These are phyloP conservation scores for Amphilophus citrinellus DNA, from an alignment of 2,113 vertebrate species.

Conservation along the genomic window DNA sequence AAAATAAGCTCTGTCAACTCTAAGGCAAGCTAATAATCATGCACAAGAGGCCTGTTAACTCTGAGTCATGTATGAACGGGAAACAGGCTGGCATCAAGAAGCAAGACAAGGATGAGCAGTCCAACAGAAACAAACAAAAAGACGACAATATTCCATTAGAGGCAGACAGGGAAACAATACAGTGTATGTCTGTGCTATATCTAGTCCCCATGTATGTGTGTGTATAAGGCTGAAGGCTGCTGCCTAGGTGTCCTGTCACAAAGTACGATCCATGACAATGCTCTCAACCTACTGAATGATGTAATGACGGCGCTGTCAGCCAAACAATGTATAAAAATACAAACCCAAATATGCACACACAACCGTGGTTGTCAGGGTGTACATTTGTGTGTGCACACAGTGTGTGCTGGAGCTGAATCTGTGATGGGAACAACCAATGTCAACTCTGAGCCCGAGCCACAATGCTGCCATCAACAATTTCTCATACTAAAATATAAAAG, in stretches of 20 bases:
- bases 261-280: slow-evolving; percentile 8
- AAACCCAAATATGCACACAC: not conserved
- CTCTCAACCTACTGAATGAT: not conserved
- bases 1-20: slow-evolving; percentile 12
- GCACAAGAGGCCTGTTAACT: not conserved
- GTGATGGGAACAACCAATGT: slow-evolving; percentile 2
- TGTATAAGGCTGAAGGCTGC: not conserved
- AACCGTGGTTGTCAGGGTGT: not conserved
- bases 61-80: slow-evolving; percentile 27
- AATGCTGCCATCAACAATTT: slow-evolving; percentile 23
- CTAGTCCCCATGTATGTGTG: not conserved
- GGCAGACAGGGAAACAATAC: not conserved
- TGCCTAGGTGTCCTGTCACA: slow-evolving; percentile 8
- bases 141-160: slow-evolving; percentile 19
- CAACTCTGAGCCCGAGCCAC: slow-evolving; percentile 25
- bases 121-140: slow-evolving; percentile 23
- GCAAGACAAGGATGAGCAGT: slow-evolving; percentile 25
- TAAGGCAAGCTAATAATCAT: not conserved
- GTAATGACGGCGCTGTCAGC: slow-evolving; percentile 19
- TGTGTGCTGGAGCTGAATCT: slow-evolving; percentile 9
- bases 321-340: slow-evolving; percentile 26
- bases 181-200: not conserved
- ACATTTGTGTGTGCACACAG: not conserved
- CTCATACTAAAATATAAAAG: slow-evolving; percentile 5
- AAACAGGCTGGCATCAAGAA: not conserved